Percentiles rank a stretch among this genome's conserved stretches.
Conservation (phyloP, 2,888 invertebrate species). For the Drosophila robusta region DNA sequence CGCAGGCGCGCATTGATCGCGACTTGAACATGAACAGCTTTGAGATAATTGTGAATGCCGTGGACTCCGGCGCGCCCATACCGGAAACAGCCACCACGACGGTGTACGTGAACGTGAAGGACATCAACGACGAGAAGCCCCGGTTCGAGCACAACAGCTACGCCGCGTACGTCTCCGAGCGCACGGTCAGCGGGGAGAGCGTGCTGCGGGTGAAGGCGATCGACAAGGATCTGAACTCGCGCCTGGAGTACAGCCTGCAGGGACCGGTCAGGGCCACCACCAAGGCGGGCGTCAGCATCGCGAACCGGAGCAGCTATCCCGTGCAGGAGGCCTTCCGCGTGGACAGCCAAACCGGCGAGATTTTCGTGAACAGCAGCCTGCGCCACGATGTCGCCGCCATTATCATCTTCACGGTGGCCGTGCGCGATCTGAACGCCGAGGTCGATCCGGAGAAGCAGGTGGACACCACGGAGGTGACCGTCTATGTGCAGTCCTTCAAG, state of each 20-base stretch:
- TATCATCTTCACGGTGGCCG: slow-evolving; percentile 90
- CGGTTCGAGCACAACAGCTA: slow-evolving; percentile 88
- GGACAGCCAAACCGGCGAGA: slow-evolving; percentile 89
- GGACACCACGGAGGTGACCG: slow-evolving; percentile 89
- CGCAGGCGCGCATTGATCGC: slow-evolving; percentile 90
- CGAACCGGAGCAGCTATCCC: slow-evolving; percentile 87
- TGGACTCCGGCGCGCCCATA: slow-evolving; percentile 90
- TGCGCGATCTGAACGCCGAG: slow-evolving; percentile 89
- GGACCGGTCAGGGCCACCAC: slow-evolving; percentile 90
- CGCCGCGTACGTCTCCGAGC: slow-evolving; percentile 90
- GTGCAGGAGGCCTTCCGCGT: slow-evolving; percentile 89
- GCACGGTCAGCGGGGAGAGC: slow-evolving; percentile 87
- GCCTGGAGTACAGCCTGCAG: slow-evolving; percentile 89
- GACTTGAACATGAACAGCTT: slow-evolving; percentile 89
- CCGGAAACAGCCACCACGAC: slow-evolving; percentile 92
- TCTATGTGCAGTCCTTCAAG: slow-evolving; percentile 91
- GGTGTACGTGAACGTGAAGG: slow-evolving; percentile 89
- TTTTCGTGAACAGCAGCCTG: slow-evolving; percentile 88
- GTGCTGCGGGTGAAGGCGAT: slow-evolving; percentile 89
- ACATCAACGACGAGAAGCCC: slow-evolving; percentile 94
- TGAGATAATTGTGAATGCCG: slow-evolving; percentile 90
- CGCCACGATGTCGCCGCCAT: slow-evolving; percentile 91
- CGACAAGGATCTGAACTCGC: slow-evolving; percentile 90
- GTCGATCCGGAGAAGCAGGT: slow-evolving; percentile 88
- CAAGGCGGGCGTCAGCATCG: slow-evolving; percentile 90